Evolutionary conservation across 1,140 invertebrate species (phyloP), one percentile per base, ranked within the genome.

Genomic region (Halictus rubicundus): DNA sequence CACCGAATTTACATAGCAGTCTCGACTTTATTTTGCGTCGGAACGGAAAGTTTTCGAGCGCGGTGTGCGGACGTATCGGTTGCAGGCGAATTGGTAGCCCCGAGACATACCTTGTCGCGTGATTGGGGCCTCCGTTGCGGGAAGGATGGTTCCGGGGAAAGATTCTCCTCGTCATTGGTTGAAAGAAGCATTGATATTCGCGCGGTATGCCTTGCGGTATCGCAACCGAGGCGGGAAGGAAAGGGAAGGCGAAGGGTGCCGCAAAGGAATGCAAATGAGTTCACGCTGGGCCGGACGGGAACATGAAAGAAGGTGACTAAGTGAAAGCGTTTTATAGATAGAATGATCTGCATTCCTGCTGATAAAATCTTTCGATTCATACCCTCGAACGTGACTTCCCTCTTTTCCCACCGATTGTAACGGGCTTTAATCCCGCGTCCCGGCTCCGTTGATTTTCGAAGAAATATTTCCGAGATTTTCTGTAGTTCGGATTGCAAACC

Each of bases 301-400:
- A 59, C n/a, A 32, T 23, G 32, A 42, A 49, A 77, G 74, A 19
- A 73, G 69, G 60, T 64, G 61, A 52, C 69, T 79, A 72, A 79
- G 77, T 79, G 69, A 79, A 73, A 79, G 46, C 69, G 46, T 79
- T n/a, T n/a, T 79, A 72, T 73, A 73, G 77, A 72, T 73, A 65
- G 69, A 79, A 73, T 49, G 76, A 78, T 78, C 69, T 65, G 21
- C 69, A 65, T 65, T 65, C 37, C 37, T 21, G 46, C 49, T 65
- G 76, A 78, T 78, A 78, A 78, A 78, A 78, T 78, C 76, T 64
- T 78, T 27, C 46, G 65, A 64, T 72, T 72, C 68, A 78, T 72
- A 78, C 69, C n/a, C 37, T 5, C 14, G 23, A 79, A 73, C 69
- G 77, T 79, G 69, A 79, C 69, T 66, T 54, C 23, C 21, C 61